Percentiles rank a stretch among this genome's conserved stretches.
Evolutionary conservation across 1,140 invertebrate species (phyloP).

Genomic region (Frieseomelitta varia): DNA sequence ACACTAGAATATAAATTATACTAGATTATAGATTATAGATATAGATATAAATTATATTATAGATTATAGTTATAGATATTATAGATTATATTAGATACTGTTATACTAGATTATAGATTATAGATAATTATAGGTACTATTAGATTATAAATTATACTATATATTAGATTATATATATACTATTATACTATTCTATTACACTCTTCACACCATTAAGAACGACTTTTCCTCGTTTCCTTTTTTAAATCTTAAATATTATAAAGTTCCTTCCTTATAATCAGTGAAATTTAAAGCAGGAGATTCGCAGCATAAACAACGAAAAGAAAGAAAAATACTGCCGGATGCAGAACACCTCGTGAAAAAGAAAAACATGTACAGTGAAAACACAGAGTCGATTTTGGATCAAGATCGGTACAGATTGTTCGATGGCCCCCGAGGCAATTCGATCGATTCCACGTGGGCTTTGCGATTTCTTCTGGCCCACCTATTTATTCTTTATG

Average conservation of each 20-base stretch:
- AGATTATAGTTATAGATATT: too few species aligned
- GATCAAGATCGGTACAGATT: slow-evolving; percentile 29
- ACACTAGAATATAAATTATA: too few species aligned
- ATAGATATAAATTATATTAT: too few species aligned
- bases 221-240: slow-evolving; percentile 16
- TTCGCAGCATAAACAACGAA: slow-evolving; percentile 56
- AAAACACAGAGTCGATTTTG: slow-evolving; percentile 11
- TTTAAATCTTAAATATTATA: background rate
- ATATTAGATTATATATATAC: too few species aligned
- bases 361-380: slow-evolving; percentile 55
- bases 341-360: slow-evolving; percentile 52
- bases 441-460: slow-evolving; percentile 41
- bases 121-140: too few species aligned
- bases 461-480: slow-evolving; percentile 38
- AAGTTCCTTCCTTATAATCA: slow-evolving; percentile 30
- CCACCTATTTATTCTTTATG: slow-evolving; percentile 65
- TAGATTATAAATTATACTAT: too few species aligned
- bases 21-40: too few species aligned
- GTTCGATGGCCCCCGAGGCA: slow-evolving; percentile 27
- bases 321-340: background rate
- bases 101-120: too few species aligned
- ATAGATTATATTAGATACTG: too few species aligned
- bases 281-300: slow-evolving; percentile 69
- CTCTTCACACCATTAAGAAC: slow-evolving; percentile 78
- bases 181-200: too few species aligned